Conservation (phyloP, 2,113 vertebrate species). For the Scopus umbretta region DNA sequence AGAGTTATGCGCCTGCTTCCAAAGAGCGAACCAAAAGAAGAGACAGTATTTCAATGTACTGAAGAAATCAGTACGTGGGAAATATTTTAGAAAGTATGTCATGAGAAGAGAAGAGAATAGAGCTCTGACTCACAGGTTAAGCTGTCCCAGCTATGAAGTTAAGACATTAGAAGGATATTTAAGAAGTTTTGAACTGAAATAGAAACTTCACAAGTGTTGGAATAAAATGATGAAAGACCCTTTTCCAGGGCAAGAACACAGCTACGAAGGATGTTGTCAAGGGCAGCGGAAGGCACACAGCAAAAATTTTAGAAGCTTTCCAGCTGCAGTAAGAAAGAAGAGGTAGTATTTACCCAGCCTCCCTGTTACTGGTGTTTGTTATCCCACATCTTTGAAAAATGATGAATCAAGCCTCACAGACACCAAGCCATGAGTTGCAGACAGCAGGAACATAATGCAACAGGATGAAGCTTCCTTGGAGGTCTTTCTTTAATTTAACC, state of each 20-base stretch:
- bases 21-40: not conserved
- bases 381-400: not conserved
- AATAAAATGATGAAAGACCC: not conserved
- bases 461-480: not conserved
- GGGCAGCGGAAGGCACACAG: not conserved
- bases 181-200: constrained; percentile 5
- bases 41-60: not conserved
- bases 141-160: constrained; percentile 9
- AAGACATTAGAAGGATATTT: constrained; percentile 13
- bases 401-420: not conserved
- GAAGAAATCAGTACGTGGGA: not conserved
- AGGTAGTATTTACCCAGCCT: not conserved
- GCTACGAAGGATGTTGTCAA: not conserved
- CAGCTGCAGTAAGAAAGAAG: not conserved
- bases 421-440: not conserved
- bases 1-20: not conserved
- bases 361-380: not conserved
- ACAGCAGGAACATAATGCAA: not conserved
- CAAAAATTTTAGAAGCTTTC: not conserved
- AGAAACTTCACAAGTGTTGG: not conserved
- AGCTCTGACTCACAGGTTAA: not conserved
- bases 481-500: not conserved
- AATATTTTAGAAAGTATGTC: not conserved
- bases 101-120: not conserved
- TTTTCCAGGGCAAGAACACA: not conserved